A percentile compares a stretch with the other conserved stretches of the same genome.
phyloP scores from a whole-genome alignment of 2,888 invertebrate genomes.

The Podotricha telesiphe region DNA sequence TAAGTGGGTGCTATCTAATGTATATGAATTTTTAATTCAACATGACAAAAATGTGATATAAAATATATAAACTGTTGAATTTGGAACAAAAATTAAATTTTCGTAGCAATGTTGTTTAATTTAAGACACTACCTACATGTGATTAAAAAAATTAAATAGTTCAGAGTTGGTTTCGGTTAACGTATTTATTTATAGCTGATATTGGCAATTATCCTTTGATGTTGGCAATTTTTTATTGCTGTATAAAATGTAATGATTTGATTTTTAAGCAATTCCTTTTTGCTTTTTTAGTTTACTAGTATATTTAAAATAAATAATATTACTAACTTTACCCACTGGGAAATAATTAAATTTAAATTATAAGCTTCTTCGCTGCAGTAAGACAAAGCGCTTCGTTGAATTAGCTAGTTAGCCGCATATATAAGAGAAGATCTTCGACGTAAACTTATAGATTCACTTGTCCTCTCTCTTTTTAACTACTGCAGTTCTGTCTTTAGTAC shows the following conservation, averaged over 20 bases:
- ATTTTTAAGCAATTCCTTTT: neutral
- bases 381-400: no score
- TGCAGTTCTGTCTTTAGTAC: no score
- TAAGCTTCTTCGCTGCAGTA: no score
- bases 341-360: neutral
- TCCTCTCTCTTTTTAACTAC: no score
- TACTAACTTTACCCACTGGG: no score
- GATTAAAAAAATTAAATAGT: neutral
- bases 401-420: no score
- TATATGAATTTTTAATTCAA: no score
- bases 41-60: no score
- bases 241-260: neutral
- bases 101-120: neutral
- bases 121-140: neutral
- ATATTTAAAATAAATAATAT: neutral
- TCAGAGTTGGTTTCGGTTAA: neutral
- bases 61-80: no score
- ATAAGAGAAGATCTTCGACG: no score
- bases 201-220: constrained; percentile 8
- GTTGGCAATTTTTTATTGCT: neutral
- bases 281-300: neutral
- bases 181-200: neutral
- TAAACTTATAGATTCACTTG: no score
- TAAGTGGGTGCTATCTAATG: no score
- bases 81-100: neutral